These are phyloP conservation scores for Parauchenoglanis punctatus DNA, from an alignment of 2,797 vertebrate genomes.

Conservation along the genomic window DNA sequence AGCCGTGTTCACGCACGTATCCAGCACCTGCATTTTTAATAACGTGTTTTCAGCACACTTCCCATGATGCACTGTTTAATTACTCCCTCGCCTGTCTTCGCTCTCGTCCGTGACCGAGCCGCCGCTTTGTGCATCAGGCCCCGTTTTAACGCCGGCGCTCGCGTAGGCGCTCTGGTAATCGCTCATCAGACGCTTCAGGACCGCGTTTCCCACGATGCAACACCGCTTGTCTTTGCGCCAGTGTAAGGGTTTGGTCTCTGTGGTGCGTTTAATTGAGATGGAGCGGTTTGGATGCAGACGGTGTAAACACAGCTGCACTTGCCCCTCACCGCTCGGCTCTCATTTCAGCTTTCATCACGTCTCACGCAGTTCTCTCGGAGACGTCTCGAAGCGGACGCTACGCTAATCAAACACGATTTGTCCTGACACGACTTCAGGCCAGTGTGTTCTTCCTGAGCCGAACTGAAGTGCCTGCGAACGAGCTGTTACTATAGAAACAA, in stretches of 20 bases:
- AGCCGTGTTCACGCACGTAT: neutral
- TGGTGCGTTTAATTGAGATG: slow-evolving; percentile 35
- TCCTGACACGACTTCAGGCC: neutral
- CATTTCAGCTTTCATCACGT: neutral
- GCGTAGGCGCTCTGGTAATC: slow-evolving; percentile 11
- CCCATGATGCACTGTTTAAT: slow-evolving; percentile 30
- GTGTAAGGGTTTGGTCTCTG: slow-evolving; percentile 44
- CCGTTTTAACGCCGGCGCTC: neutral
- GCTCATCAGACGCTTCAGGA: slow-evolving; percentile 38
- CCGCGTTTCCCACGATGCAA: slow-evolving; percentile 44
- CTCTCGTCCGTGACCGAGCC: neutral
- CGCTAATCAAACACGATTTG: neutral
- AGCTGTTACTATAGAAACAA: slow-evolving; percentile 18
- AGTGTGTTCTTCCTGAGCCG: neutral
- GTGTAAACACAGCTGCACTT: neutral
- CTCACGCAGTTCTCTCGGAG: neutral
- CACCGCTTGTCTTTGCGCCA: neutral
- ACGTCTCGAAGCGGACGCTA: neutral
- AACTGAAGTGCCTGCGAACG: neutral
- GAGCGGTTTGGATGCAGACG: slow-evolving; percentile 31
- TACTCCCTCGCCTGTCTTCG: neutral
- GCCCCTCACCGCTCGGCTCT: neutral
- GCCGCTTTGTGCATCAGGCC: no score
- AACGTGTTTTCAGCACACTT: neutral
- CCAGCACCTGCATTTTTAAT: neutral